Percentiles rank a stretch among this genome's conserved stretches.
Evolutionary conservation across 2,113 vertebrate genomes (phyloP).

Genomic region (Festucalex cinctus): DNA sequence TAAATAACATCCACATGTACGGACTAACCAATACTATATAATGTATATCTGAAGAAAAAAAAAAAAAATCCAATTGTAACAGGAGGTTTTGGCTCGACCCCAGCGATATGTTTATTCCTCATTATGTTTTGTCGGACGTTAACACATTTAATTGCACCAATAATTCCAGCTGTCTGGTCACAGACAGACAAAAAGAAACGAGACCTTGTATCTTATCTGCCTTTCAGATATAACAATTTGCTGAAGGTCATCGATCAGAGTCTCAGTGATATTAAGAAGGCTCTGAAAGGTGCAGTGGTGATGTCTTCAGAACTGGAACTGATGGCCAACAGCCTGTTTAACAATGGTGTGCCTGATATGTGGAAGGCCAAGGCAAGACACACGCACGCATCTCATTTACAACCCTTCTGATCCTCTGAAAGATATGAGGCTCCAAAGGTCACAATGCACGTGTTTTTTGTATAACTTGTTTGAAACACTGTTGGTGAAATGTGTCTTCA

Average conservation of each 20-base stretch:
- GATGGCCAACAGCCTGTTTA: conserved; percentile 86
- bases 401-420: background rate
- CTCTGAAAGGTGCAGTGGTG: conserved; percentile 84
- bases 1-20: too few relatives aligned
- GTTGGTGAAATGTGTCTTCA: background rate
- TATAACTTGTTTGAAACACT: background rate
- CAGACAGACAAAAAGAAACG: background rate
- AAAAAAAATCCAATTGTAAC: too few relatives aligned
- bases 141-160: background rate
- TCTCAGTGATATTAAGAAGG: conserved; percentile 82
- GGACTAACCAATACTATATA: too few relatives aligned
- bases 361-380: conserved; percentile 82
- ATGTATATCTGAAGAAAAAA: too few relatives aligned
- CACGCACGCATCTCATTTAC: background rate
- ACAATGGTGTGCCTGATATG: conserved; percentile 80
- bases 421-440: background rate
- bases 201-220: background rate
- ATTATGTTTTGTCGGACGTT: background rate
- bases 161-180: background rate
- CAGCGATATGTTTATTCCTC: too few relatives aligned
- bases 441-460: background rate
- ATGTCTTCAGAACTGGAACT: conserved; percentile 89
- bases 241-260: conserved; percentile 77
- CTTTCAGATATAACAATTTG: conserved; percentile 83
- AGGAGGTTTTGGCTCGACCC: too few relatives aligned